Percentiles rank a stretch among this genome's conserved stretches.
These are phyloP conservation scores for Lasiurus borealis DNA, from an alignment of 2,113 vertebrate species.

Conservation along the genomic window DNA sequence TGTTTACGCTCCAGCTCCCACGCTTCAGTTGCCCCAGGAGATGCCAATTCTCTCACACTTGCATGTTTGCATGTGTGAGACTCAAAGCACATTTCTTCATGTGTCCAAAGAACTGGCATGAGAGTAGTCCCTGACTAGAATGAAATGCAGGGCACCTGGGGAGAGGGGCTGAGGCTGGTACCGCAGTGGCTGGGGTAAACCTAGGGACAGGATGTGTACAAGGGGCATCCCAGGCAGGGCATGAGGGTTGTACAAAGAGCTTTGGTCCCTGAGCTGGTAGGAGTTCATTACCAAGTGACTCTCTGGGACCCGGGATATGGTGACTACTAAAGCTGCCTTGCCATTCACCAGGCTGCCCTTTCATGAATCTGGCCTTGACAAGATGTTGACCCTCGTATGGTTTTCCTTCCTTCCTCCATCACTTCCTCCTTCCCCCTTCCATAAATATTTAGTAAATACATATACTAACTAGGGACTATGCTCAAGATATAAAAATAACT, in stretches of 20 bases:
- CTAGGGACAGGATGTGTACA: background rate
- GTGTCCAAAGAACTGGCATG: background rate
- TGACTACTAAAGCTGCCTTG: background rate
- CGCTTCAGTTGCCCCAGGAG: background rate
- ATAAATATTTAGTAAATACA: background rate
- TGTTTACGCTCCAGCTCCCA: background rate
- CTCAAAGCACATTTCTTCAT: background rate
- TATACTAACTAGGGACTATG: background rate
- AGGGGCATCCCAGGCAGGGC: background rate
- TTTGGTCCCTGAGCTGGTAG: background rate
- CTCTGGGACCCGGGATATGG: background rate
- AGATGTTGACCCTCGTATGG: background rate
- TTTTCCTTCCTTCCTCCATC: background rate
- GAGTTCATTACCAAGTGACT: background rate
- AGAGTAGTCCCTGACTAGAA: background rate
- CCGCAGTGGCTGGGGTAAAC: background rate
- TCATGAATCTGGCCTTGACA: background rate
- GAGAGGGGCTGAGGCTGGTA: background rate
- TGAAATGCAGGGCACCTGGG: background rate
- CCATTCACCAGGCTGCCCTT: background rate
- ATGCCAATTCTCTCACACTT: background rate
- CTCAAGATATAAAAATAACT: conserved; percentile 35
- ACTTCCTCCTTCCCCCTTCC: conserved; percentile 18
- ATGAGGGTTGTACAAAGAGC: too few species aligned
- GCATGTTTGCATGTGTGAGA: background rate